Evolutionary conservation across 1,140 invertebrate genomes (phyloP).

Genomic region (Musca vetustissima): DNA sequence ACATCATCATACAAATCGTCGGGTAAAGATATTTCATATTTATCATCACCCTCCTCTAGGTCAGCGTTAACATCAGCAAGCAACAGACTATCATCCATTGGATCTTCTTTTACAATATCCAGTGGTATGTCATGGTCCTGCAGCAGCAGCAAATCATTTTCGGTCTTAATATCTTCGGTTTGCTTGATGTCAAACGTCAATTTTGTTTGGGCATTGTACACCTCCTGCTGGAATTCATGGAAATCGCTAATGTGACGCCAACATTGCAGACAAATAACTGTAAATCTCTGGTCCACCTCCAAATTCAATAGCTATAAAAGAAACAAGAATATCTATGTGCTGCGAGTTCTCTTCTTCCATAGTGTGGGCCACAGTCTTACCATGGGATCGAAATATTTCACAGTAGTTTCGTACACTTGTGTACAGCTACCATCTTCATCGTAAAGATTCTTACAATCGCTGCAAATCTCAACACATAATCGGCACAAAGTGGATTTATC

Average conservation of each 20-base stretch:
- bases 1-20: neutral
- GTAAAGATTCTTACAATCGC: constrained; percentile 1
- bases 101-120: neutral
- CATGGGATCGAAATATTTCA: constrained; percentile 26
- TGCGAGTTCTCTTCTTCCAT: too few relatives aligned
- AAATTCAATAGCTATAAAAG: constrained; percentile 3
- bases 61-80: neutral
- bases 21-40: neutral
- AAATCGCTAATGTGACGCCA: constrained; percentile 26
- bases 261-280: constrained; percentile 4
- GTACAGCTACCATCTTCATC: constrained; percentile 13
- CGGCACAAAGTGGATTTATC: constrained; percentile 14
- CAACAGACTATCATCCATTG: neutral
- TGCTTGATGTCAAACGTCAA: neutral
- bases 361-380: neutral
- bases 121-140: neutral
- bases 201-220: neutral
- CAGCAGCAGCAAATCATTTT: neutral
- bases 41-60: neutral
- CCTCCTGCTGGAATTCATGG: constrained; percentile 1
- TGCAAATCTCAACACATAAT: constrained; percentile 17
- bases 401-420: constrained; percentile 12
- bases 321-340: neutral
- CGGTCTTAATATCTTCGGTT: neutral
- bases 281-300: neutral